Evolutionary conservation across 2,797 vertebrate genomes (phyloP), one percentile per base, ranked within the genome.

Genomic region (Eulemur mongoz): DNA sequence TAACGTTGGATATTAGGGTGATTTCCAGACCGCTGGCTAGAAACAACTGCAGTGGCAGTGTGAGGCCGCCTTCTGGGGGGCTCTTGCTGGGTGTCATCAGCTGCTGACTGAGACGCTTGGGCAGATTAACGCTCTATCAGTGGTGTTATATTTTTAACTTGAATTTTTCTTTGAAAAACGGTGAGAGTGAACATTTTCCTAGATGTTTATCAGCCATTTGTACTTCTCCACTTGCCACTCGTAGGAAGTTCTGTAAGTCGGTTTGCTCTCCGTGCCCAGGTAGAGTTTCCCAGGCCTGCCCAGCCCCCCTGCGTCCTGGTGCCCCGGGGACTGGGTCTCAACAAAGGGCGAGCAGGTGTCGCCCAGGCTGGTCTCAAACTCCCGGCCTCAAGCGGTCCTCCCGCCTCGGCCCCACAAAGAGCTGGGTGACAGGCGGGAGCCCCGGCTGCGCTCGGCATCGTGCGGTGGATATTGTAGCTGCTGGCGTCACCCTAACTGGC

Each of bases 1-100:
- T 9, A 1, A 4, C 4, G 7, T 0, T 43, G 59, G 9, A 1
- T 9, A 0, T 7, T 11, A n/a, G 17, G 50, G 59, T 22, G 79
- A 43, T 10, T 54, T 63, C 30, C 91, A 45, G 79, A 35, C 17
- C 73, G 15, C 79, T 5, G 5, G 6, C 25, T 20, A 4, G 45
- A 54, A 65, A 6, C 11, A 2, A 1, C 50, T 23, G 2, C 27
- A 12, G 0, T 14, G 15, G 7, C 15, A n/a, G 32, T 15, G 6
- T 18, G 8, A 48, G 35, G 22, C 8, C 0, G 32, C 7, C 18
- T 82, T 73, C 50, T 12, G 6, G 63, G 78, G 2, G 61, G 2
- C 67, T 38, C 23, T 8, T 3, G 13, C 1, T 2, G 45, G 11
- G 11, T 6, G 7, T 38, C 35, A 1, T 12, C 22, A 11, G 4